Conservation (phyloP, 2,888 invertebrate genomes). For the Stenoptilia bipunctidactyla region DNA sequence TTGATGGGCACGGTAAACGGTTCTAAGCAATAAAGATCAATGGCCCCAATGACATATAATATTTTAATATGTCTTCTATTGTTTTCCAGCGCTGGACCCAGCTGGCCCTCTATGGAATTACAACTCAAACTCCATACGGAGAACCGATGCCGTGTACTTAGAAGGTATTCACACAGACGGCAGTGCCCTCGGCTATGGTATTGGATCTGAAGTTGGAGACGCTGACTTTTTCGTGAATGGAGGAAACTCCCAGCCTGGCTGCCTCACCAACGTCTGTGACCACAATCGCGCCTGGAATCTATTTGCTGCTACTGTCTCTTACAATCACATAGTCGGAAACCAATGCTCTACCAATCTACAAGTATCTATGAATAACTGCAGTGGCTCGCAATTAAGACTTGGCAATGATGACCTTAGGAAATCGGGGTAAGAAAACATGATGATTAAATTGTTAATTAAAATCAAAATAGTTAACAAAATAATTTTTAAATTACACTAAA, state of each 20-base stretch:
- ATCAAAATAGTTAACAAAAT: too few relatives aligned
- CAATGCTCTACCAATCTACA: constrained; percentile 28
- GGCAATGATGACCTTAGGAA: constrained; percentile 36
- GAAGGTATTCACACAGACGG: constrained; percentile 60
- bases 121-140: constrained; percentile 24
- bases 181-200: constrained; percentile 47
- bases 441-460: too few relatives aligned
- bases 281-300: constrained; percentile 44
- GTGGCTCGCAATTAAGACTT: constrained; percentile 28
- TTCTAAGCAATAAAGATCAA: too few relatives aligned
- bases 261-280: constrained; percentile 33
- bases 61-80: too few relatives aligned
- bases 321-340: constrained; percentile 35
- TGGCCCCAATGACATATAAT: too few relatives aligned
- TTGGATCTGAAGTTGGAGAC: constrained; percentile 55
- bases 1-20: too few relatives aligned
- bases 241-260: constrained; percentile 52
- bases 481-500: too few relatives aligned
- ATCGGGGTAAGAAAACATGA: constrained; percentile 35
- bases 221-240: constrained; percentile 74
- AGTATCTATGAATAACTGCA: constrained; percentile 30
- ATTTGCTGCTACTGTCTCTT: constrained; percentile 35
- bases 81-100: constrained; percentile 41
- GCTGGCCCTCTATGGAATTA: constrained; percentile 40
- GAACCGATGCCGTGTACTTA: constrained; percentile 42